Percentiles rank a stretch among this genome's conserved stretches.
These are phyloP conservation scores for Aldabrachelys gigantea DNA, from an alignment of 2,113 vertebrate genomes.

Conservation along the genomic window DNA sequence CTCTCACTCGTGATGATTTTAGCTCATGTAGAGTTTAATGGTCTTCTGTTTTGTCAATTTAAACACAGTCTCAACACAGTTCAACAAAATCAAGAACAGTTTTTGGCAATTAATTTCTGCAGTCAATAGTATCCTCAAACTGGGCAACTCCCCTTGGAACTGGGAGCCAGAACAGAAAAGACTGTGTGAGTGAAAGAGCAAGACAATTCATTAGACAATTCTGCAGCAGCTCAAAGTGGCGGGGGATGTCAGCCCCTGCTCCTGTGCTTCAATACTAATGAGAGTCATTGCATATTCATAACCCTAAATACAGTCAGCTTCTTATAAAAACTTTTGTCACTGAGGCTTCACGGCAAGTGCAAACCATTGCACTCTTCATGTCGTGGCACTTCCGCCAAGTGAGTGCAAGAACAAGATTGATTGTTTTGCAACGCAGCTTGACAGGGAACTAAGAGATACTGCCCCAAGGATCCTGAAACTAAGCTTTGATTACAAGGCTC, in stretches of 20 bases:
- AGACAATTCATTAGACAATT: constrained; percentile 87
- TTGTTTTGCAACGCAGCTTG: constrained; percentile 92
- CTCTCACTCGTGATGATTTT: not conserved
- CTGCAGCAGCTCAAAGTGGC: constrained; percentile 82
- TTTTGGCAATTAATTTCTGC: constrained; percentile 80
- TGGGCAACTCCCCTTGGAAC: constrained; percentile 78
- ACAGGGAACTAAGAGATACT: constrained; percentile 89
- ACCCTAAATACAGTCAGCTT: constrained; percentile 87
- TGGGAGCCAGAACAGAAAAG: constrained; percentile 69
- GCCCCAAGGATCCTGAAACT: constrained; percentile 88
- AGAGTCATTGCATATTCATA: constrained; percentile 91
- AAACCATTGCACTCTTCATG: constrained; percentile 77
- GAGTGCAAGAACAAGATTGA: constrained; percentile 89
- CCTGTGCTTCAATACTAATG: constrained; percentile 88
- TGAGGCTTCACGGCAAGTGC: constrained; percentile 80
- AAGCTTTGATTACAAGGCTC: constrained; percentile 91
- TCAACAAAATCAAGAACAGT: constrained; percentile 75
- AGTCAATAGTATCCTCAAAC: constrained; percentile 78
- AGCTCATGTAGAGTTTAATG: constrained; percentile 61
- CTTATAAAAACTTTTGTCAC: constrained; percentile 88
- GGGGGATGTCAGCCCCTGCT: constrained; percentile 83
- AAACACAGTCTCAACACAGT: constrained; percentile 69
- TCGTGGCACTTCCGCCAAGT: constrained; percentile 82
- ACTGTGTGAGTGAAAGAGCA: constrained; percentile 72
- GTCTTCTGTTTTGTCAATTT: constrained; percentile 78